Evolutionary conservation across 1,140 invertebrate species (phyloP).

Genomic region (Alviniconcha marisindica): DNA sequence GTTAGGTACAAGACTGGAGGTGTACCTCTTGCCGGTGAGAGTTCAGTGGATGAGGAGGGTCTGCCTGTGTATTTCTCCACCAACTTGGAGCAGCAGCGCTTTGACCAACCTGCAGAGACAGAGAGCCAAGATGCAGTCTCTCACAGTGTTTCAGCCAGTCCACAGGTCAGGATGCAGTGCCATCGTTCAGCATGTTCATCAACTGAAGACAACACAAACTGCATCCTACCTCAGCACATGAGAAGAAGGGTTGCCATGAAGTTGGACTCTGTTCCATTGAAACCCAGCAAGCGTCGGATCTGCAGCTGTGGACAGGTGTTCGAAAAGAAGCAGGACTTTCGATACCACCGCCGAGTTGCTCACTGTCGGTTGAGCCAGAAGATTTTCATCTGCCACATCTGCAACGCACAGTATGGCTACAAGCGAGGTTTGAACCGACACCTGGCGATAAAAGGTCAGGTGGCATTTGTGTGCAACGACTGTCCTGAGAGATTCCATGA

Average conservation of each 20-base stretch:
- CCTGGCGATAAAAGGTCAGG: not conserved
- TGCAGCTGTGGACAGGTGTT: slow-evolving; percentile 18
- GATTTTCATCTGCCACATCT: slow-evolving; percentile 20
- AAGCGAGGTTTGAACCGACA: slow-evolving; percentile 30
- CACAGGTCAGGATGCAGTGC: too few species aligned
- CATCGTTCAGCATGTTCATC: too few species aligned
- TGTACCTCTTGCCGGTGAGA: not conserved
- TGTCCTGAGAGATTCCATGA: slow-evolving; percentile 20
- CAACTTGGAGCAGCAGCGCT: not conserved
- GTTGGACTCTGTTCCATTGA: not conserved
- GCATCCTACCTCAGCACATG: too few species aligned
- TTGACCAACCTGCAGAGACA: not conserved
- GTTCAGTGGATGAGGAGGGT: not conserved
- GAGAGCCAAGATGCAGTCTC: too few species aligned
- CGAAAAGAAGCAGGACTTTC: slow-evolving; percentile 23
- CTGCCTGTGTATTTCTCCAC: not conserved
- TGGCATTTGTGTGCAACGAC: not conserved
- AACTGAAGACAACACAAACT: too few species aligned
- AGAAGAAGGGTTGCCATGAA: not conserved
- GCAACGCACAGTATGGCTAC: not conserved
- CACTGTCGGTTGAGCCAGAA: slow-evolving; percentile 19
- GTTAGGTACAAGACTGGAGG: too few species aligned
- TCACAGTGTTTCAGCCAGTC: too few species aligned
- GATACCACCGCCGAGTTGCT: not conserved
- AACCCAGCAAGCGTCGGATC: not conserved